phyloP scores from a whole-genome alignment of 2,888 invertebrate genomes.

The Perdita meconis region DNA sequence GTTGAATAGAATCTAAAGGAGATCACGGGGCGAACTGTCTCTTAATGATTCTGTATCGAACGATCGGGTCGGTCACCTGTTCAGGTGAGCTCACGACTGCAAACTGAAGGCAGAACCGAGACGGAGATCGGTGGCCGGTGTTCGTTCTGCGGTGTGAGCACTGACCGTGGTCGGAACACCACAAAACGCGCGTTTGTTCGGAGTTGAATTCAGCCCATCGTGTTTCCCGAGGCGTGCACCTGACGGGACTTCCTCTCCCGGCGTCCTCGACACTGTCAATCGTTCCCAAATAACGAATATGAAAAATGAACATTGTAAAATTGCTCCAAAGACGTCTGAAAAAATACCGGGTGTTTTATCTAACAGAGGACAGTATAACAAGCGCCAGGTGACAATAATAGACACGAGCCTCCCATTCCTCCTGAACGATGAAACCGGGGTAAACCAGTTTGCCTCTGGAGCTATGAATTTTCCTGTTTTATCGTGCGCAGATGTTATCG shows the following conservation, averaged over 20 bases:
- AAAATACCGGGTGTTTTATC: not conserved
- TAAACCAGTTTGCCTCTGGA: not conserved
- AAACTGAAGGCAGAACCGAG: constrained; percentile 74
- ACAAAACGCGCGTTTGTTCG: constrained; percentile 74
- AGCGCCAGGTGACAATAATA: not conserved
- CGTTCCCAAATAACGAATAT: no score
- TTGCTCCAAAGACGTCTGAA: no score
- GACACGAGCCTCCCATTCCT: not conserved
- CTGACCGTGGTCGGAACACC: constrained; percentile 76
- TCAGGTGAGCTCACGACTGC: constrained; percentile 74
- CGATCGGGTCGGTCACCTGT: constrained; percentile 63
- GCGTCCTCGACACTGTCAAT: constrained; percentile 33
- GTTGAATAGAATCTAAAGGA: not conserved
- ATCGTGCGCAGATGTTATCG: constrained; percentile 46
- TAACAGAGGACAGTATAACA: not conserved
- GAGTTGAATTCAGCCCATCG: constrained; percentile 76
- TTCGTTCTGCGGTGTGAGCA: constrained; percentile 71
- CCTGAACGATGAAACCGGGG: not conserved
- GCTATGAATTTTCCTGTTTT: constrained; percentile 39
- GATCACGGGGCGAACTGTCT: not conserved
- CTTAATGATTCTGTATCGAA: constrained; percentile 9
- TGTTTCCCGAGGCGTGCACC: constrained; percentile 74
- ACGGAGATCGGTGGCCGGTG: constrained; percentile 65
- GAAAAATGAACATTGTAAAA: no score
- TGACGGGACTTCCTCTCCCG: constrained; percentile 60